Percentiles rank a stretch among this genome's conserved stretches.
Evolutionary conservation across 2,113 vertebrate species (phyloP).

Genomic region (Tapirus terrestris): DNA sequence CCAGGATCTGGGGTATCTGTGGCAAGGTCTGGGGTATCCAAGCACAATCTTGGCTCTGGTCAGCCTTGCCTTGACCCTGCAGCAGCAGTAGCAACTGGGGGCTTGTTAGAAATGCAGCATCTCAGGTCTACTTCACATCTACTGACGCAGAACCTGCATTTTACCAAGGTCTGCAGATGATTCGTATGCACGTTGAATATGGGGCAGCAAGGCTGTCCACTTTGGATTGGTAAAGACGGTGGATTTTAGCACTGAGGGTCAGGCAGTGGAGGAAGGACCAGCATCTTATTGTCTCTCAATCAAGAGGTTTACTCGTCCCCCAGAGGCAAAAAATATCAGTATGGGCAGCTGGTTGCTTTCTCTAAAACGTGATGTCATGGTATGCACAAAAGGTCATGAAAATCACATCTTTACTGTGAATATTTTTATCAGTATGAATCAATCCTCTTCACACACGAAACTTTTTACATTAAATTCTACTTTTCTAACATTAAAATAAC

Average conservation of each 20-base stretch:
- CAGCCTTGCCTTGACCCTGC: fast-evolving
- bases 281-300: neutral
- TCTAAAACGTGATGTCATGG: neutral
- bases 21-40: neutral
- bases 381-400: neutral
- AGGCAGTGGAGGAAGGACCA: neutral
- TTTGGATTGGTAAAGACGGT: neutral
- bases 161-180: no score
- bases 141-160: neutral
- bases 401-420: neutral
- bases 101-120: neutral
- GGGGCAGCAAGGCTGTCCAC: no score
- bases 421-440: neutral
- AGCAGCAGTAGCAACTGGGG: neutral
- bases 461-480: neutral
- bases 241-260: neutral
- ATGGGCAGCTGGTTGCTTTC: neutral
- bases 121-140: neutral
- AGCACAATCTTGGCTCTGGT: no score
- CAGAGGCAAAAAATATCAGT: neutral
- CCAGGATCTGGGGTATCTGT: no score
- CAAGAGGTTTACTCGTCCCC: neutral
- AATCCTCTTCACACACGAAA: neutral
- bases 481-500: constrained; percentile 16
- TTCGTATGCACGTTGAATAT: fast-evolving